Percentiles rank a stretch among this genome's conserved stretches.
Conservation (phyloP, 1,140 invertebrate genomes). For the Trichogramma pretiosum region DNA sequence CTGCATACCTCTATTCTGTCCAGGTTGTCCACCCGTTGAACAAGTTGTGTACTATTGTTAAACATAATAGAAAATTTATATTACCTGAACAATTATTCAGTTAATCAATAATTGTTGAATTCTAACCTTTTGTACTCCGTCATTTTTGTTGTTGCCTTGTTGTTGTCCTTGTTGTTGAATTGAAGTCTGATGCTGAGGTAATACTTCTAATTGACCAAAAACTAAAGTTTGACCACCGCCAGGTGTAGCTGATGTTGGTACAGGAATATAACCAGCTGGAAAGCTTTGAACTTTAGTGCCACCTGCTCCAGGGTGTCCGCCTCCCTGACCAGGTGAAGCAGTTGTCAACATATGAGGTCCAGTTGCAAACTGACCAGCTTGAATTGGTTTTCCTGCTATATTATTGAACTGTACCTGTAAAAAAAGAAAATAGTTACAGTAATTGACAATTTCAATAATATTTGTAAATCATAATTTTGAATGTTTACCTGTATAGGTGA, state of each 20-base stretch:
- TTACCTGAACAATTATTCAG: too few relatives aligned
- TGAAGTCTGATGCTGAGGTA: conserved; percentile 52
- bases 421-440: conserved; percentile 52
- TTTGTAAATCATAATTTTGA: conserved; percentile 7
- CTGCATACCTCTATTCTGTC: conserved; percentile 50
- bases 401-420: conserved; percentile 16
- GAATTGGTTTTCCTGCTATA: conserved; percentile 69
- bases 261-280: conserved; percentile 52
- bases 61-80: too few relatives aligned
- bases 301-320: conserved; percentile 57
- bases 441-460: conserved; percentile 2
- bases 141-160: conserved; percentile 35
- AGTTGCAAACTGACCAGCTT: conserved; percentile 60
- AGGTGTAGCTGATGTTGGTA: conserved; percentile 67
- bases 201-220: conserved; percentile 66
- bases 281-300: conserved; percentile 47
- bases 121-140: conserved; percentile 42
- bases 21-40: conserved; percentile 55
- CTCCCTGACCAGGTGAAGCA: conserved; percentile 53
- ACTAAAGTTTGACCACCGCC: conserved; percentile 68
- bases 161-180: conserved; percentile 41
- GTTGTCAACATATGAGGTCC: conserved; percentile 71
- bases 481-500: conserved; percentile 67
- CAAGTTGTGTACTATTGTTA: conserved; percentile 46
- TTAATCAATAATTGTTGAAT: too few relatives aligned